phyloP scores from a whole-genome alignment of 2,797 vertebrate genomes.

The Sebastolobus altivelis region DNA sequence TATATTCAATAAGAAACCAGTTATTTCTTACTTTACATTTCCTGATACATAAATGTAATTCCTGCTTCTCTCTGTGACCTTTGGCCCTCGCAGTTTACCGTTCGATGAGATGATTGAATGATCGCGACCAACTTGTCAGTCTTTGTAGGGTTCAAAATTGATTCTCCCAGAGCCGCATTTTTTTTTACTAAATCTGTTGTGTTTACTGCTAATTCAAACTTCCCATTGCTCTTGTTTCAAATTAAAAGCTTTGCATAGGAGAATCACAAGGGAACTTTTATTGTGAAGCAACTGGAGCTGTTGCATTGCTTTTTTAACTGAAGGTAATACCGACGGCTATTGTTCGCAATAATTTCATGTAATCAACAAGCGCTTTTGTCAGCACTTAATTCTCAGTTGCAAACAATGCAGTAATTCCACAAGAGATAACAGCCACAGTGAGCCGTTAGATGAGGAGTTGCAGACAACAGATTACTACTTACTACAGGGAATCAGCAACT shows the following conservation, averaged over 20 bases:
- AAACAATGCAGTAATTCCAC: neutral
- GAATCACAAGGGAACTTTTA: neutral
- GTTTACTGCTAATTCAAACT: neutral
- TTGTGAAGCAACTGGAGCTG: neutral
- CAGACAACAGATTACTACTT: neutral
- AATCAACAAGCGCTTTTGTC: neutral
- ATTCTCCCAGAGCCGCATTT: neutral
- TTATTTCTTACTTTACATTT: neutral
- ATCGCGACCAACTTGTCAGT: neutral
- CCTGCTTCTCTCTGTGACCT: conserved; percentile 4
- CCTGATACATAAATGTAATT: neutral
- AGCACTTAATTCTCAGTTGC: neutral
- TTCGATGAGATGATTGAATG: neutral
- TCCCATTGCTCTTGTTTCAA: neutral
- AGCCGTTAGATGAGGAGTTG: neutral
- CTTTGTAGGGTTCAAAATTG: neutral
- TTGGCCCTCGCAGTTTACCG: neutral
- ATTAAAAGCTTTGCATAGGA: neutral
- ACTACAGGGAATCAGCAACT: neutral
- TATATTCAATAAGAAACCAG: neutral
- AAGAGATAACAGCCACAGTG: neutral
- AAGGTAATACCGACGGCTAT: neutral
- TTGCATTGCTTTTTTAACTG: neutral
- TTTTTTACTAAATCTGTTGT: neutral
- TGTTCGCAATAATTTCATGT: too few relatives aligned